phyloP scores from a whole-genome alignment of 1,140 invertebrate species.

The Maniola jurtina region DNA sequence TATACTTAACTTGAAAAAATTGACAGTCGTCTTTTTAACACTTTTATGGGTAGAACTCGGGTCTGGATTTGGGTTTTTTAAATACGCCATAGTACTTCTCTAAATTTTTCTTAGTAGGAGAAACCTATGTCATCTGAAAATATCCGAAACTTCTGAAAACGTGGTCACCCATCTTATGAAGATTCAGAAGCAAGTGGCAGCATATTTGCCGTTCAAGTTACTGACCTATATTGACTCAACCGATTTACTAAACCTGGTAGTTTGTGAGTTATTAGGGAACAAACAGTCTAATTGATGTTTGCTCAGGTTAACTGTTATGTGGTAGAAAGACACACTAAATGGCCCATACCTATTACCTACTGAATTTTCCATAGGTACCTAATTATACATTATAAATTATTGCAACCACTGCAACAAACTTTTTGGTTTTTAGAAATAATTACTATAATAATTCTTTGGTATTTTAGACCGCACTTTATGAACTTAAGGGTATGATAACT shows the following conservation, averaged over 20 bases:
- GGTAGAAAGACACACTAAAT: slow-evolving; percentile 34
- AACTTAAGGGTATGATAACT: too few relatives aligned
- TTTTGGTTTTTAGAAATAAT: neutral
- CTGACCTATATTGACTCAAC: slow-evolving; percentile 61
- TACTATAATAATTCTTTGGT: too few relatives aligned
- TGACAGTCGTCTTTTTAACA: too few relatives aligned
- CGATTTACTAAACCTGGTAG: slow-evolving; percentile 51
- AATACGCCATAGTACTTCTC: too few relatives aligned
- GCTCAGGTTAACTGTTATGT: slow-evolving; percentile 38
- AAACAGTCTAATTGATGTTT: slow-evolving; percentile 59
- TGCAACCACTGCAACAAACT: neutral
- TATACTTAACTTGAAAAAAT: too few relatives aligned
- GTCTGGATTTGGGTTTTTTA: too few relatives aligned
- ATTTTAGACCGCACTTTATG: too few relatives aligned
- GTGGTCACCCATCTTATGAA: slow-evolving; percentile 37
- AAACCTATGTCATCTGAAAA: too few relatives aligned
- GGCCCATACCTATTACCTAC: slow-evolving; percentile 13
- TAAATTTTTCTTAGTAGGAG: too few relatives aligned
- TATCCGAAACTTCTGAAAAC: slow-evolving; percentile 13
- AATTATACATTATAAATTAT: neutral
- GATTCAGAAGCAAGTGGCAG: slow-evolving; percentile 40
- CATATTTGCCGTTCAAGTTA: slow-evolving; percentile 57
- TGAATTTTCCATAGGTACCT: slow-evolving; percentile 9
- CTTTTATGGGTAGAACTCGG: too few relatives aligned
- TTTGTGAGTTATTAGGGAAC: slow-evolving; percentile 57